Evolutionary conservation across 2,113 vertebrate species (phyloP).

Genomic region (Oncorhynchus kisutch): DNA sequence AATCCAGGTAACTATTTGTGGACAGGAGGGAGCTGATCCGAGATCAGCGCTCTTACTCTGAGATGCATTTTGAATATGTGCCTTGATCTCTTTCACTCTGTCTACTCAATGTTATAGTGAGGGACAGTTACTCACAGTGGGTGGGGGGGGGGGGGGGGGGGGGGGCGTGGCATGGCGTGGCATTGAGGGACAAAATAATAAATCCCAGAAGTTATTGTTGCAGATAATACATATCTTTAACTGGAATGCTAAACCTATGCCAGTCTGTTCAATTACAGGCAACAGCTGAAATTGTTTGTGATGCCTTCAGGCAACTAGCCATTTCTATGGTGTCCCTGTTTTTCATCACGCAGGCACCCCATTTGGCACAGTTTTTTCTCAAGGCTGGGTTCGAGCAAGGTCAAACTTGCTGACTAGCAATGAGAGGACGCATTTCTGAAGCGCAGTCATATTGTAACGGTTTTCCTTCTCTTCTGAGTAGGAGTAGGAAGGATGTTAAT

Average conservation of each 20-base stretch:
- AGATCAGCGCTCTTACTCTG: too few relatives aligned
- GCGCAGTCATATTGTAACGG: conserved; percentile 9
- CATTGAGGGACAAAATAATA: background rate
- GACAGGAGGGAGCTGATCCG: too few relatives aligned
- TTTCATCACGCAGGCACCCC: conserved; percentile 2
- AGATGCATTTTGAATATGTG: too few relatives aligned
- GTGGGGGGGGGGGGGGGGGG: background rate
- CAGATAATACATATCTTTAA: conserved; percentile 17
- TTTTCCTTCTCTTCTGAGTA: too few relatives aligned
- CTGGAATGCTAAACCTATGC: conserved; percentile 9
- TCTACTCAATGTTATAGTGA: background rate
- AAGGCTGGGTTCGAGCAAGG: conserved; percentile 5
- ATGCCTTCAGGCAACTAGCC: background rate
- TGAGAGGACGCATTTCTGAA: conserved; percentile 8
- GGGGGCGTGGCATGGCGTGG: background rate
- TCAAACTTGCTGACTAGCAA: conserved; percentile 15
- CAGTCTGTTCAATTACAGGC: conserved; percentile 13
- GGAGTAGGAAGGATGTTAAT: too few relatives aligned
- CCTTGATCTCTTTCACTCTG: background rate
- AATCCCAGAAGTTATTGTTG: conserved; percentile 21
- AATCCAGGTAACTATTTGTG: too few relatives aligned
- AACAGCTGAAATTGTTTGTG: background rate
- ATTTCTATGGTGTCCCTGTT: background rate
- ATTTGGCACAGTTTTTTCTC: background rate
- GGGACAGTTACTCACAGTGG: background rate